Evolutionary conservation across 2,797 vertebrate species (phyloP).

Genomic region (Leuciscus waleckii): DNA sequence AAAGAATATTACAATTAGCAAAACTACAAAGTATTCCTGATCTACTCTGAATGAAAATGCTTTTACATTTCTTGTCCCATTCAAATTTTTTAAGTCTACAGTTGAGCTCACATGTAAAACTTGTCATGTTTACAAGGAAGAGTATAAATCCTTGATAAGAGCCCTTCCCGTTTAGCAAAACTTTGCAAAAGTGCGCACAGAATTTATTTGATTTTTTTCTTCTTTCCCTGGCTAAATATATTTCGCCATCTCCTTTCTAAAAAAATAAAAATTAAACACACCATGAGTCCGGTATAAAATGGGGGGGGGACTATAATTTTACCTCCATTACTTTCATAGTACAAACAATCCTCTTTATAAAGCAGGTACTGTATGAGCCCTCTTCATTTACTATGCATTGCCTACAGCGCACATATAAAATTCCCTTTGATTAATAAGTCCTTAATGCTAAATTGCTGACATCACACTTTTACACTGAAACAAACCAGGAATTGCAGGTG

Average conservation of each 20-base stretch:
- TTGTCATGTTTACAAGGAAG: slow-evolving; percentile 20
- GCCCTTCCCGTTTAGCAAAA: slow-evolving; percentile 16
- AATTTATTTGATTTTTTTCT: background rate
- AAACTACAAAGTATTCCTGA: background rate
- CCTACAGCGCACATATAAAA: slow-evolving; percentile 21
- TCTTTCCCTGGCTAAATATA: background rate
- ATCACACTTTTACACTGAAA: slow-evolving; percentile 19
- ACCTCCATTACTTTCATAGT: background rate
- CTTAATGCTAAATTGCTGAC: slow-evolving; percentile 30
- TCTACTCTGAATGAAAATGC: background rate
- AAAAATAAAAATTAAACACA: background rate
- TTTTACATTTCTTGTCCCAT: background rate
- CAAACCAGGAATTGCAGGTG: background rate
- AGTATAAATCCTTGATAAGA: slow-evolving; percentile 14
- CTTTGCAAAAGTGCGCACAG: background rate
- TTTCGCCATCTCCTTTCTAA: background rate
- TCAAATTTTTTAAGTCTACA: background rate
- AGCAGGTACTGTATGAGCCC: background rate
- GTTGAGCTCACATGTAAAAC: background rate
- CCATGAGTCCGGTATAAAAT: background rate
- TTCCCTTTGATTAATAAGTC: slow-evolving; percentile 43
- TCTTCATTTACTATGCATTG: slow-evolving; percentile 17
- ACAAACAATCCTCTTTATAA: slow-evolving; percentile 3
- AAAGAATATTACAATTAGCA: background rate
- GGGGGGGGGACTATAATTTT: background rate